Base-by-base conservation (phyloP, 1,140 invertebrate genomes). In the Bathynomus jamesi region DNA sequence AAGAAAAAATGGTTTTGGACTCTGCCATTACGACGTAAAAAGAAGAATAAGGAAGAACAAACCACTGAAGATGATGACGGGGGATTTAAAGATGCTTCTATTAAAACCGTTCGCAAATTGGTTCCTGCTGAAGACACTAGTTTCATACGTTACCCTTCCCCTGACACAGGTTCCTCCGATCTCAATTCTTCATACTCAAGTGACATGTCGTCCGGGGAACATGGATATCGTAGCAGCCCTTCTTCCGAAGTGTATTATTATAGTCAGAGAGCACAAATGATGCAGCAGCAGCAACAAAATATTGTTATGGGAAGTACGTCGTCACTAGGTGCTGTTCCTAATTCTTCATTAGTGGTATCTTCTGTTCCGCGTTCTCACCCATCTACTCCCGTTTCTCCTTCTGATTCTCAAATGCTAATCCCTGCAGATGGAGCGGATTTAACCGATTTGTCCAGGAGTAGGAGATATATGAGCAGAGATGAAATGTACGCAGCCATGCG, bases 1-100 rank as follows among this genome's bases (percentile, higher is more conserved):
- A 77, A 77, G 72, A 77, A 77, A 40, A 77, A 77, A 31, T 77
- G 76, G 76, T 77, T 77, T 63, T 77, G 76, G 76, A 77, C 76
- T 28, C 67, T 77, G 28, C 76, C 76, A 28, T 46, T 77, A 5
- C 65, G 76, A 61, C 69, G 76, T 61, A 53, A 53, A 53, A 77
- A 77, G 66, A 77, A 77, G 67, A 74, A 74, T 27, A 77, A 69
- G 17, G 73, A 77, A 30, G 76, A 77, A 10, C 71, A 77, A 21
- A 61, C 61, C 65, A 66, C 69, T 61, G 76, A 77, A 32, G 76
- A 77, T 63, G 76, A 77, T 70, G 76, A 74, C 61, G 72, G 76
- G 60, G 76, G 76, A 4, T 74, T 77, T 64, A 74, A 77, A 40
- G 72, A 69, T 30, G 75, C 72, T 25, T 77, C 76, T 13, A 67